phyloP scores from a whole-genome alignment of 2,113 vertebrate species.

The Hyperopisus bebe region DNA sequence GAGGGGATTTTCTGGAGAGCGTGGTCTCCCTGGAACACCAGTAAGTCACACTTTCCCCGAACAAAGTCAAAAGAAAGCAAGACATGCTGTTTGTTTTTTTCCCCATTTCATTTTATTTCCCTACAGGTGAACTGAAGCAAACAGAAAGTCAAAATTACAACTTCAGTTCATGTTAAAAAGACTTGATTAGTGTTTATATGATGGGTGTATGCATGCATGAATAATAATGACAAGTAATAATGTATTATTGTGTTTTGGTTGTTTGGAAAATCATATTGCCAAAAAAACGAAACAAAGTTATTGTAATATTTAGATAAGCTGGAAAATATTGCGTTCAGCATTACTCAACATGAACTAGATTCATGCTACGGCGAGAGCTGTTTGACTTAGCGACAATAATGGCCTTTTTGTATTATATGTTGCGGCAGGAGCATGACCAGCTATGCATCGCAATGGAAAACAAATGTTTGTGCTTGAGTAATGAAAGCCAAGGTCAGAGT shows the following conservation, averaged over 20 bases:
- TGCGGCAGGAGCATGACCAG: background rate
- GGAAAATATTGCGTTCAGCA: background rate
- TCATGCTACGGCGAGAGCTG: background rate
- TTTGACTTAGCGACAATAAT: background rate
- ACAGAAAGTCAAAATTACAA: background rate
- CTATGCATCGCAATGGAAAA: background rate
- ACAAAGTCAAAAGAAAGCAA: background rate
- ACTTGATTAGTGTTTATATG: background rate
- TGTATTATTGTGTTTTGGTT: background rate
- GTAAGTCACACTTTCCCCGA: constrained; percentile 53
- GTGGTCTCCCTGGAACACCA: constrained; percentile 86
- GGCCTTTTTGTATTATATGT: background rate
- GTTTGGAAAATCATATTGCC: background rate
- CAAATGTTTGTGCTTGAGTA: background rate
- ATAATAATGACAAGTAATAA: background rate
- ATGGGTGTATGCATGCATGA: background rate
- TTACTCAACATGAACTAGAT: background rate
- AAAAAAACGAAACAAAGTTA: background rate
- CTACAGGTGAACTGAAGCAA: background rate
- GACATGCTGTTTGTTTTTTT: background rate
- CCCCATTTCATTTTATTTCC: background rate
- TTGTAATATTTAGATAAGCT: background rate
- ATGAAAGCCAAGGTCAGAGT: constrained; percentile 7
- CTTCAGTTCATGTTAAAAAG: background rate
- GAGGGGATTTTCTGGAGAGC: constrained; percentile 83